phyloP scores from a whole-genome alignment of 2,797 vertebrate genomes.

The Perodicticus potto region DNA sequence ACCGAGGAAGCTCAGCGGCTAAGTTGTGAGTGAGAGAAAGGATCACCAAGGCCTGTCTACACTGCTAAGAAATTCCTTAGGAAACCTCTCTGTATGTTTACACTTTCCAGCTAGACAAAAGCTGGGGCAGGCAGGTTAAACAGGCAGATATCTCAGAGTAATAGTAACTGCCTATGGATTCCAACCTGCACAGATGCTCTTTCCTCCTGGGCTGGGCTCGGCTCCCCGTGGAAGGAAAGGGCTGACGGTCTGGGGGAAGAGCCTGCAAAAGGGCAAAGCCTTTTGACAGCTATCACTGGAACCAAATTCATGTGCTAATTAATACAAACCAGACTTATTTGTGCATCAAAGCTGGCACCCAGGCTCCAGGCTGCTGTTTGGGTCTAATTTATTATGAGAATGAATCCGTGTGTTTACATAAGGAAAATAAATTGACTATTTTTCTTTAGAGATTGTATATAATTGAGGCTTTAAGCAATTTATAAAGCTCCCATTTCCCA shows the following conservation, averaged over 20 bases:
- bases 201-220: background rate
- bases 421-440: slow-evolving; percentile 32
- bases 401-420: slow-evolving; percentile 1
- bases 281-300: slow-evolving; percentile 21
- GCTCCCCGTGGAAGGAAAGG: background rate
- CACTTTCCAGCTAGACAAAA: background rate
- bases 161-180: background rate
- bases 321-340: background rate
- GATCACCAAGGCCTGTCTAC: background rate
- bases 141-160: background rate
- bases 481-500: background rate
- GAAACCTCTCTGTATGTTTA: background rate
- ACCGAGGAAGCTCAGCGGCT: background rate
- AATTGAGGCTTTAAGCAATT: slow-evolving; percentile 14
- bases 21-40: background rate
- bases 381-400: slow-evolving; percentile 13
- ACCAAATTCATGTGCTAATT: slow-evolving; percentile 57
- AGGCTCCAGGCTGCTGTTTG: background rate
- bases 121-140: background rate
- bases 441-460: background rate
- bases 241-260: background rate
- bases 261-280: background rate
- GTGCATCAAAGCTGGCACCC: background rate
- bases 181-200: background rate
- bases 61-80: background rate